Evolutionary conservation across 2,113 vertebrate species (phyloP).

Genomic region (Paradoxurus hermaphroditus): DNA sequence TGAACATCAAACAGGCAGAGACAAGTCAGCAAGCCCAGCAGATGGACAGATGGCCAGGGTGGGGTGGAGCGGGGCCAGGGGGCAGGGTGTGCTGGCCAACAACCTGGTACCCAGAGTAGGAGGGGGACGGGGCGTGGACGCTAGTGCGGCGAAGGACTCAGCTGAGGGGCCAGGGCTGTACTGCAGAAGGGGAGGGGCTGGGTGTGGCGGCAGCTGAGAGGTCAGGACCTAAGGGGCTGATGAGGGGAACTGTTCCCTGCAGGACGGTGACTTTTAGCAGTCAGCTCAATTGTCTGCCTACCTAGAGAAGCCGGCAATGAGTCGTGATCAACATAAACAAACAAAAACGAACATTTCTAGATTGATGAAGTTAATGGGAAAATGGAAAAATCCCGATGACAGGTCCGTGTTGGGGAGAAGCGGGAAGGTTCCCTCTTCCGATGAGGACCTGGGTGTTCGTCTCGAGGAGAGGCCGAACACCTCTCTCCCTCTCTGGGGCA

Average conservation of each 20-base stretch:
- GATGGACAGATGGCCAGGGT: slow-evolving; percentile 36
- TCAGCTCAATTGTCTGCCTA: not conserved
- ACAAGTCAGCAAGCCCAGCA: slow-evolving; percentile 33
- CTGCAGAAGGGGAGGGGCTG: not conserved
- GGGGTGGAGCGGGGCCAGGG: not conserved
- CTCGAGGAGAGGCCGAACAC: not conserved
- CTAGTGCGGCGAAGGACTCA: not conserved
- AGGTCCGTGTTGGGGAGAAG: not conserved
- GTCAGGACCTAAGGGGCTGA: not conserved
- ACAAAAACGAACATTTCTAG: not conserved
- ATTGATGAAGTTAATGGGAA: not conserved
- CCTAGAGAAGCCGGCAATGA: not conserved
- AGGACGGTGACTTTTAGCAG: not conserved
- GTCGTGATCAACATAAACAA: not conserved
- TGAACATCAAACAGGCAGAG: slow-evolving; percentile 62
- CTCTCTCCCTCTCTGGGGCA: not conserved
- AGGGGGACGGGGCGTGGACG: not conserved
- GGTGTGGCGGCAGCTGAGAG: fast-evolving
- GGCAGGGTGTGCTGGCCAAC: not conserved
- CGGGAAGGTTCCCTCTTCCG: not conserved
- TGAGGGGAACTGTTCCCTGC: not conserved
- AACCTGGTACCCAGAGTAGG: not conserved
- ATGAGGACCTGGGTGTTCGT: fast-evolving
- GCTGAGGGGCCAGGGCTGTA: not conserved
- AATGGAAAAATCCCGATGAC: not conserved